Evolutionary conservation across 35 echinoderm and acorn worm species (phyloP).

Genomic region (Patiria miniata): DNA sequence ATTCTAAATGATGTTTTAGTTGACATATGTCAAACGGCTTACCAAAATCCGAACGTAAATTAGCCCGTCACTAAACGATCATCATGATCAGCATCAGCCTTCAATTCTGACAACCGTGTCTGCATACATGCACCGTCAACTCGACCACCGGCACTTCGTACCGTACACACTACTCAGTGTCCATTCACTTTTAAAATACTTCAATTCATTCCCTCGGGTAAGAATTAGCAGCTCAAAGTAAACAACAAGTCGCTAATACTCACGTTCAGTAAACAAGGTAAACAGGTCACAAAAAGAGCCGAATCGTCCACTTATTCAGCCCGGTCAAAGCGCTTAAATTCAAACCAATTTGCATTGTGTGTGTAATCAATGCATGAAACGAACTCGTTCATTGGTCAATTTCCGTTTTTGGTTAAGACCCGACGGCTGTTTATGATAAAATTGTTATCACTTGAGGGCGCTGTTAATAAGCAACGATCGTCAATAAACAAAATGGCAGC

Average conservation of each 20-base stretch:
- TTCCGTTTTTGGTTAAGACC: neutral
- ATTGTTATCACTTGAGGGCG: conserved; percentile 9
- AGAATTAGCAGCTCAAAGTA: neutral
- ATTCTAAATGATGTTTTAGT: too few species aligned
- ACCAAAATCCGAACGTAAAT: too few species aligned
- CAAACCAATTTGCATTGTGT: conserved; percentile 7
- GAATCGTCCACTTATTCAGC: neutral
- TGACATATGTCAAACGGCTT: too few species aligned
- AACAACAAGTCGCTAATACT: neutral
- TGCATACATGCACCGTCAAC: too few species aligned
- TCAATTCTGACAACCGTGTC: too few species aligned
- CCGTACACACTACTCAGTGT: too few species aligned
- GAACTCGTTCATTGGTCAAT: conserved; percentile 4
- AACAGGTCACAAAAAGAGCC: neutral
- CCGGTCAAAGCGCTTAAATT: conserved; percentile 14
- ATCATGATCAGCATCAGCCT: too few species aligned
- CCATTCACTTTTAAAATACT: neutral
- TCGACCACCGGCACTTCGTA: too few species aligned
- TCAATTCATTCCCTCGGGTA: neutral
- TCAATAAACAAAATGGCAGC: conserved; percentile 17
- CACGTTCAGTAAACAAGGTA: conserved; percentile 6
- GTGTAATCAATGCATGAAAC: neutral
- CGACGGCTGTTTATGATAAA: neutral
- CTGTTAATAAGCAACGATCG: neutral
- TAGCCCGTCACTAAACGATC: too few species aligned